A percentile compares a stretch with the other conserved stretches of the same genome.
phyloP scores from a whole-genome alignment of 2,888 invertebrate species.

The Aphidius colemani region DNA sequence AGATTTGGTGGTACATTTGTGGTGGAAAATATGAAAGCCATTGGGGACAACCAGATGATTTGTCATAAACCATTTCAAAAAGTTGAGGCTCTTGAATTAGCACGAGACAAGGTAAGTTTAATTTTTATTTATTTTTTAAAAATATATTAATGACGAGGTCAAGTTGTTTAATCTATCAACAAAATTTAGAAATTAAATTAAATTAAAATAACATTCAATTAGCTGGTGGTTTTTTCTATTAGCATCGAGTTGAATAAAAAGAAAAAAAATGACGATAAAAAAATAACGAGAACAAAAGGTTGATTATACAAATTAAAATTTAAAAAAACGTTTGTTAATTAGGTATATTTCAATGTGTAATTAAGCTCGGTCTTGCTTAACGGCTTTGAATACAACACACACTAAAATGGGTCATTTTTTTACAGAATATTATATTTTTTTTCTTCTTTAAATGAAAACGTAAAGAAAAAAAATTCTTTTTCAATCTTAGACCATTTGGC shows the following conservation, averaged over 20 bases:
- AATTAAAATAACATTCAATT: conserved; percentile 40
- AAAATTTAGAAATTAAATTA: background rate
- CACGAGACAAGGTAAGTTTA: conserved; percentile 68
- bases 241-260: conserved; percentile 29
- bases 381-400: conserved; percentile 37
- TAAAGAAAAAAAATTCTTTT: background rate
- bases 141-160: conserved; percentile 1
- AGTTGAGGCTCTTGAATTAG: conserved; percentile 78
- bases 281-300: too few species aligned
- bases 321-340: conserved; percentile 52
- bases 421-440: conserved; percentile 29
- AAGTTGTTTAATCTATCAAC: background rate
- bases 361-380: conserved; percentile 46
- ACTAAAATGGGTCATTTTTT: conserved; percentile 44
- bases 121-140: background rate
- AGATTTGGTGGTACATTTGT: conserved; percentile 93
- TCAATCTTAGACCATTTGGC: too few species aligned
- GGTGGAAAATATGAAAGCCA: conserved; percentile 90
- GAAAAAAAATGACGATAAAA: conserved; percentile 24
- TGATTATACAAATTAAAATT: conserved; percentile 17
- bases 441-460: conserved; percentile 4
- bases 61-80: conserved; percentile 85
- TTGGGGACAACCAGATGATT: conserved; percentile 83
- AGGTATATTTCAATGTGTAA: conserved; percentile 48
- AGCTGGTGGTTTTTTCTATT: conserved; percentile 42